Percentiles rank a stretch among this genome's conserved stretches.
Conservation (phyloP, 2,888 invertebrate genomes). For the Chymomyza fuscimana region DNA sequence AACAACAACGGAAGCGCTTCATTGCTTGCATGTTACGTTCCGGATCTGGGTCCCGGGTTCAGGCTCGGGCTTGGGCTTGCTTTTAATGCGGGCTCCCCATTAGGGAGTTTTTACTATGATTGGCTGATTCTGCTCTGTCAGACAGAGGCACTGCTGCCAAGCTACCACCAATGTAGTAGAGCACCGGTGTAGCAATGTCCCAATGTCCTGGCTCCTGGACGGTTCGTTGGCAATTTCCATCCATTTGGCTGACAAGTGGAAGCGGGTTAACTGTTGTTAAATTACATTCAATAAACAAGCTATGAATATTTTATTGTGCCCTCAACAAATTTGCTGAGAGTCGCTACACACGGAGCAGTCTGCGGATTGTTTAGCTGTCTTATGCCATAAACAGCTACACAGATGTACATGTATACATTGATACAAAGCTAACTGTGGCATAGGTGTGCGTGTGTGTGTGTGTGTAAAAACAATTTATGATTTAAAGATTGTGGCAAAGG, state of each 20-base stretch:
- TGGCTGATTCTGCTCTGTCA: constrained; percentile 22
- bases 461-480: constrained; percentile 61
- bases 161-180: neutral
- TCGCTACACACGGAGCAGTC: neutral
- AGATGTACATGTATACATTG: neutral
- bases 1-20: constrained; percentile 6
- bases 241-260: constrained; percentile 20
- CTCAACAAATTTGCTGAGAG: neutral
- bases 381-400: constrained; percentile 9
- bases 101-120: constrained; percentile 45
- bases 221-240: constrained; percentile 14
- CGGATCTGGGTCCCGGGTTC: neutral
- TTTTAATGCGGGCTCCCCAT: constrained; percentile 9
- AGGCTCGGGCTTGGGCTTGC: neutral
- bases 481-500: constrained; percentile 25
- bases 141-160: neutral
- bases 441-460: constrained; percentile 9
- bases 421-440: neutral
- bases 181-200: neutral
- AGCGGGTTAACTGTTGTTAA: constrained; percentile 74
- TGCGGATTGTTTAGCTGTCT: neutral
- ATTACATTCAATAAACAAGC: constrained; percentile 79
- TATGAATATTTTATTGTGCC: constrained; percentile 78
- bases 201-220: neutral
- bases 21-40: neutral